Conservation (phyloP, 2,113 vertebrate genomes). For the Psittacus erithacus region DNA sequence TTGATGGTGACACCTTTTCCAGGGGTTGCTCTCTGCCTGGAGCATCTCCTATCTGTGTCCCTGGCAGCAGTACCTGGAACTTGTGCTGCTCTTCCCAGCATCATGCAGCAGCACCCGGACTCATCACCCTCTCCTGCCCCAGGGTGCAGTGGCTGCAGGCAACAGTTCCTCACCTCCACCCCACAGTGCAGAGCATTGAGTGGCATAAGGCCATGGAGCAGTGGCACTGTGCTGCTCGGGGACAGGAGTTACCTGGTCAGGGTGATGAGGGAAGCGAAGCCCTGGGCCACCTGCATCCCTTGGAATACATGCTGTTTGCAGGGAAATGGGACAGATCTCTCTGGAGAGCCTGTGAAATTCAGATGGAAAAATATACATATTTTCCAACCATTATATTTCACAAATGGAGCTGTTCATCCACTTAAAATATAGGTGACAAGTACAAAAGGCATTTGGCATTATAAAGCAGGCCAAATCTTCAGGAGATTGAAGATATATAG, state of each 20-base stretch:
- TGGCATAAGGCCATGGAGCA: rapidly evolving
- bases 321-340: not conserved
- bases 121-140: not conserved
- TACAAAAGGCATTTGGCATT: conserved; percentile 59
- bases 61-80: not conserved
- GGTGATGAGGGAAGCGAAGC: rapidly evolving
- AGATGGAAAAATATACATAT: not conserved
- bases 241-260: not conserved
- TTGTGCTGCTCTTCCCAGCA: not conserved
- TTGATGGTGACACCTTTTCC: not conserved
- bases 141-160: not conserved
- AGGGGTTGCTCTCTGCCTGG: not conserved
- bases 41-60: not conserved
- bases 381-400: conserved; percentile 16
- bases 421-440: conserved; percentile 60
- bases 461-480: conserved; percentile 41
- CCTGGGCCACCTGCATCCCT: not conserved
- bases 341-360: not conserved
- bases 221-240: not conserved
- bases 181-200: rapidly evolving
- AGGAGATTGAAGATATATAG: conserved; percentile 54
- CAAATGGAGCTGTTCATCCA: conserved; percentile 34
- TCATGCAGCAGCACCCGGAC: not conserved
- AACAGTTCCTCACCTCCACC: not conserved
- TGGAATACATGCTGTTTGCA: rapidly evolving